Percentiles rank a stretch among this genome's conserved stretches.
phyloP scores from a whole-genome alignment of 2,113 vertebrate species.

The Bubalus kerabau region DNA sequence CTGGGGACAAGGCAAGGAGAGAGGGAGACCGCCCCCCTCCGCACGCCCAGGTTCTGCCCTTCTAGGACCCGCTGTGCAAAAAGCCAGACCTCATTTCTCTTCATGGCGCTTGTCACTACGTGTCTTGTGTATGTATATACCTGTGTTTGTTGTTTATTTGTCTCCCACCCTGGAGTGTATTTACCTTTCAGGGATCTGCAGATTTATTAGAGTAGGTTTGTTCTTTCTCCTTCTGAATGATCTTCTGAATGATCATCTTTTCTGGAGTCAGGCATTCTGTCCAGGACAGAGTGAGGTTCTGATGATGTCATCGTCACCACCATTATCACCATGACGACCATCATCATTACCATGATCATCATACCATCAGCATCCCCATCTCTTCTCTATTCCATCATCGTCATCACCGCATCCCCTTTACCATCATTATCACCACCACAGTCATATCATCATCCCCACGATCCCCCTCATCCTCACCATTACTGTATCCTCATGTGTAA shows the following conservation, averaged over 20 bases:
- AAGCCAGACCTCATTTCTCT: neutral
- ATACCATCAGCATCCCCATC: neutral
- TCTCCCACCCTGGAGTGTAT: neutral
- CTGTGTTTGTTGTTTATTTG: neutral
- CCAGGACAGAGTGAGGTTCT: neutral
- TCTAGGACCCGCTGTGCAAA: too few species aligned
- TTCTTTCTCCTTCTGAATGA: neutral
- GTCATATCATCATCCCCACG: neutral
- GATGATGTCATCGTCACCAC: neutral
- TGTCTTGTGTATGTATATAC: neutral
- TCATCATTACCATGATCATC: fast-evolving
- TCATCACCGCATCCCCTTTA: neutral
- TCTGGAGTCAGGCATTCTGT: neutral
- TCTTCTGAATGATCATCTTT: neutral
- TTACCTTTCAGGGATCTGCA: neutral
- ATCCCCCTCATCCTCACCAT: neutral
- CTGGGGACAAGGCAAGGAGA: neutral
- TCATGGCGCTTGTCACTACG: fast-evolving
- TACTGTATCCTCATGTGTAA: neutral
- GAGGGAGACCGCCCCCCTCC: fast-evolving
- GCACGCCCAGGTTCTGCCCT: neutral
- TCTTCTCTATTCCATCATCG: neutral
- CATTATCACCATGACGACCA: fast-evolving
- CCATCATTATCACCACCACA: neutral
- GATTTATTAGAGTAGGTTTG: neutral